These are phyloP conservation scores for Andrena hattorfiana DNA, from an alignment of 2,888 invertebrate genomes.

Conservation along the genomic window DNA sequence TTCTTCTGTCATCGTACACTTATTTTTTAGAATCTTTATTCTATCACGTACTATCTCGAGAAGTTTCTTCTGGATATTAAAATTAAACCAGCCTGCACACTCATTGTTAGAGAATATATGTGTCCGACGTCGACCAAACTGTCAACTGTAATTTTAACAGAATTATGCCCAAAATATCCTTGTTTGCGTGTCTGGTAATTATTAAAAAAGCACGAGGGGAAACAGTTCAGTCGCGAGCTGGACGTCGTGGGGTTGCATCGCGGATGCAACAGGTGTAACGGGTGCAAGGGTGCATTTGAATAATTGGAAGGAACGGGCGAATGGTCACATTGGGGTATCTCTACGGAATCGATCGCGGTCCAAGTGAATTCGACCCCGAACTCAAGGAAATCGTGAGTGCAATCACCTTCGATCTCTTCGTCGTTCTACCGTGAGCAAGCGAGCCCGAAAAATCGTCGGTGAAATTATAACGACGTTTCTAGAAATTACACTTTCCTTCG, in stretches of 20 bases:
- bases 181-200: conserved; percentile 25
- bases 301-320: conserved; percentile 78
- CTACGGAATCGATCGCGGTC: conserved; percentile 54
- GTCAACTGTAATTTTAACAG: conserved; percentile 34
- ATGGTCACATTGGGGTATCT: conserved; percentile 55
- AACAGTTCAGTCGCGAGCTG: conserved; percentile 44
- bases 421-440: not conserved
- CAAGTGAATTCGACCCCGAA: conserved; percentile 51
- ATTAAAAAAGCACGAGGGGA: conserved; percentile 42
- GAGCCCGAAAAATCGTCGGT: not conserved
- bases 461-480: conserved; percentile 14
- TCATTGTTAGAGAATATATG: too few relatives aligned
- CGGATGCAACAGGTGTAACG: conserved; percentile 77
- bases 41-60: not conserved
- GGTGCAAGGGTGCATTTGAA: conserved; percentile 76
- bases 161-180: conserved; percentile 29
- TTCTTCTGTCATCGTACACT: not conserved
- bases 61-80: not conserved
- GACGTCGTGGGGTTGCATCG: conserved; percentile 57
- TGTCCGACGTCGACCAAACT: not conserved
- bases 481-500: conserved; percentile 24
- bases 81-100: too few relatives aligned
- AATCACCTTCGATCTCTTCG: not conserved
- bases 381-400: conserved; percentile 1
- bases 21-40: too few relatives aligned